These are phyloP conservation scores for Notocelia uddmanniana DNA, from an alignment of 2,888 invertebrate species.

Conservation along the genomic window DNA sequence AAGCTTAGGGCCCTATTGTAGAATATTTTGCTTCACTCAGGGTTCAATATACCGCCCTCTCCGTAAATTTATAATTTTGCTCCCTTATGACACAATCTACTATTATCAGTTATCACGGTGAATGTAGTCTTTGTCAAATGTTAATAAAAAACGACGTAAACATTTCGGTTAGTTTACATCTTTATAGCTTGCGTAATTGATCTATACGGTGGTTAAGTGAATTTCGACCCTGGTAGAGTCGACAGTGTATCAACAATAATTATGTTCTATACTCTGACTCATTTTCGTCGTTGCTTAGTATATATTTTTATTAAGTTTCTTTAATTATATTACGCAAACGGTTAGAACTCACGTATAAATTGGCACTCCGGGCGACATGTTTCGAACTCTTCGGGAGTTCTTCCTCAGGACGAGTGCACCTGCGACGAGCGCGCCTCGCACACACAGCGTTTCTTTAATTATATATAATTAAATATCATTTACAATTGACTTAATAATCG, in stretches of 20 bases:
- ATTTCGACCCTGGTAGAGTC: not conserved
- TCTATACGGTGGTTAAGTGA: not conserved
- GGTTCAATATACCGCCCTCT: no score
- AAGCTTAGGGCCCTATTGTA: no score
- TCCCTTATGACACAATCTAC: no score
- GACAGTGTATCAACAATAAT: not conserved
- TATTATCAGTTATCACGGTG: not conserved
- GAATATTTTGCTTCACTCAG: no score
- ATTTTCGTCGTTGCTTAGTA: slow-evolving; percentile 30
- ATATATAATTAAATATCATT: not conserved
- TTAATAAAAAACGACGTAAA: not conserved
- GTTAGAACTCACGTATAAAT: no score
- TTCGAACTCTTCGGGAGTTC: no score
- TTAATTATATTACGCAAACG: no score
- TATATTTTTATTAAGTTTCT: no score
- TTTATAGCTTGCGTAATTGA: not conserved
- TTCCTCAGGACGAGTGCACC: no score
- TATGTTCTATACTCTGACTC: slow-evolving; percentile 8
- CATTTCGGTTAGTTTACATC: slow-evolving; percentile 7
- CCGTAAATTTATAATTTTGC: no score
- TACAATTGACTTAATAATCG: not conserved
- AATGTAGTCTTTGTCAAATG: not conserved
- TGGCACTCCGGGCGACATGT: not conserved
- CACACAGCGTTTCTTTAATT: not conserved
- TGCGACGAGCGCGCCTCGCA: no score